Evolutionary conservation across 1,140 invertebrate genomes (phyloP).

Genomic region (Lithobius niger): DNA sequence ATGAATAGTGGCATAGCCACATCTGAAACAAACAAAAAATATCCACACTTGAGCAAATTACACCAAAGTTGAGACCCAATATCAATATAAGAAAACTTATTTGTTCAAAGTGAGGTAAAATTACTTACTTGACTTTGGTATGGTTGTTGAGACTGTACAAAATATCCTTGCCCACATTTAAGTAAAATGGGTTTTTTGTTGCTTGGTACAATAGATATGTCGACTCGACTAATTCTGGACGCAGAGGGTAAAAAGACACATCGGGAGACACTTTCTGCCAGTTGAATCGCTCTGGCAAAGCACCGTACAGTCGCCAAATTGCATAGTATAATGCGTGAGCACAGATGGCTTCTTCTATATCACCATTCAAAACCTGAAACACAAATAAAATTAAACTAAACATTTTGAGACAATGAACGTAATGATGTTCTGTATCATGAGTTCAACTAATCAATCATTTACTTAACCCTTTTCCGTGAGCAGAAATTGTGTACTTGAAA

Average conservation of each 20-base stretch:
- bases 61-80: neutral
- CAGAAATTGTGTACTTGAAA: too few relatives aligned
- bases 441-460: neutral
- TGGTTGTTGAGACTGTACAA: constrained; percentile 45
- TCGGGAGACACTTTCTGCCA: constrained; percentile 49
- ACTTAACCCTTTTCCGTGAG: too few relatives aligned
- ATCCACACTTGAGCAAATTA: constrained; percentile 2
- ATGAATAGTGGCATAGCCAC: constrained; percentile 56
- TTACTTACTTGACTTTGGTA: constrained; percentile 37
- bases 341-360: constrained; percentile 58
- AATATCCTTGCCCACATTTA: constrained; percentile 52
- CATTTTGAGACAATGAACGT: constrained; percentile 12
- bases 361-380: constrained; percentile 45
- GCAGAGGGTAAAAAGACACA: constrained; percentile 49
- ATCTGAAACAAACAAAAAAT: constrained; percentile 27
- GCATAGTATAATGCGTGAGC: constrained; percentile 50
- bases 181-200: constrained; percentile 55
- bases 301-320: constrained; percentile 49
- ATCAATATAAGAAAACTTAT: constrained; percentile 2
- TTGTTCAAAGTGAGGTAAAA: neutral
- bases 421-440: too few relatives aligned
- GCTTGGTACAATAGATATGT: constrained; percentile 56
- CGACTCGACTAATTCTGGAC: constrained; percentile 52
- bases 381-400: constrained; percentile 9
- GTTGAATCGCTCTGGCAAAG: constrained; percentile 52